phyloP scores from a whole-genome alignment of 2,797 vertebrate species.

The Lacerta agilis region DNA sequence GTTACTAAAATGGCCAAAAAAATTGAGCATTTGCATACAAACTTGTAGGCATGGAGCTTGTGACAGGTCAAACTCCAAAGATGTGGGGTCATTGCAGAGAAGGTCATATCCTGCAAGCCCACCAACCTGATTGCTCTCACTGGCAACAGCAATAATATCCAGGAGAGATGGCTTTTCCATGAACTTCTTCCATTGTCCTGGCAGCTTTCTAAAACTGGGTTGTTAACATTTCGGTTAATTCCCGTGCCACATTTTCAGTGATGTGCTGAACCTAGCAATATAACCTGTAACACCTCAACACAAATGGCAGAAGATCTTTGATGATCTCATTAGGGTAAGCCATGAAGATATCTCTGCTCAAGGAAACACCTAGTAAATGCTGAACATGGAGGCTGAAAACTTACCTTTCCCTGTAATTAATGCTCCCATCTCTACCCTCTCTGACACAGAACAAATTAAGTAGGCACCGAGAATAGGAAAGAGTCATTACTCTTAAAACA shows the following conservation, averaged over 20 bases:
- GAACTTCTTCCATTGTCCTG: not conserved
- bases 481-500: conserved; percentile 63
- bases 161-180: not conserved
- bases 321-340: not conserved
- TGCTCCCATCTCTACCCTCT: conserved; percentile 61
- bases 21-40: too few species aligned
- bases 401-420: conserved; percentile 65
- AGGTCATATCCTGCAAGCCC: not conserved
- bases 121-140: not conserved
- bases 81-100: not conserved
- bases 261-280: not conserved
- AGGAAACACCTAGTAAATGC: conserved; percentile 26
- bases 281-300: not conserved
- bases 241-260: conserved; percentile 7
- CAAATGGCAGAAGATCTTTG: not conserved
- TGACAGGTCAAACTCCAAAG: not conserved
- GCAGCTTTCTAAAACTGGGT: not conserved
- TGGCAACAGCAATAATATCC: not conserved
- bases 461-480: conserved; percentile 57
- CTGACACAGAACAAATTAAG: conserved; percentile 68
- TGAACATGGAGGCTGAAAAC: conserved; percentile 4
- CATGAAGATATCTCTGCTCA: not conserved
- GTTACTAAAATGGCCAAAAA: too few species aligned
- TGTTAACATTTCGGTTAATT: rapidly evolving
- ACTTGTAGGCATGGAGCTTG: not conserved